Evolutionary conservation across 2,113 vertebrate genomes (phyloP).

Genomic region (Gasterosteus aculeatus): DNA sequence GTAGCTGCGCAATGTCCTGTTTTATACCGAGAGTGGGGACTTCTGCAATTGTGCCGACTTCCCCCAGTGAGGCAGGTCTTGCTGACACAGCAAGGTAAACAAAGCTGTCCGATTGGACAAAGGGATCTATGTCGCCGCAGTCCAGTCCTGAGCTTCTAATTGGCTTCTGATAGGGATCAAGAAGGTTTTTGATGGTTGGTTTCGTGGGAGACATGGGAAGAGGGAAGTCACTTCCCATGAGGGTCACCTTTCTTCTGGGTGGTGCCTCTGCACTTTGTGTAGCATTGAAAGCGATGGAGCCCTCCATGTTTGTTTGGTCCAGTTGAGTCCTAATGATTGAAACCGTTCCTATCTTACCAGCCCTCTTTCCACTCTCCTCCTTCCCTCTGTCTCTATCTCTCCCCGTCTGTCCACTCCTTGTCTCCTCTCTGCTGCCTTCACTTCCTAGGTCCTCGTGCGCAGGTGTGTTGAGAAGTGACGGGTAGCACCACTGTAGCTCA

Average conservation of each 20-base stretch:
- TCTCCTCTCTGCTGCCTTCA: conserved; percentile 8
- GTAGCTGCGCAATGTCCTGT: conserved; percentile 11
- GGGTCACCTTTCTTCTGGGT: conserved; percentile 61
- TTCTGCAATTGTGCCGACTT: conserved; percentile 26
- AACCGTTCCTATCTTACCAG: conserved; percentile 31
- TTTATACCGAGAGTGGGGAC: conserved; percentile 13
- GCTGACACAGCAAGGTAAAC: conserved; percentile 83
- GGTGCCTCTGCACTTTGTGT: conserved; percentile 32
- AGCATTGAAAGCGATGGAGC: not conserved
- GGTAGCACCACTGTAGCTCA: conserved; percentile 79
- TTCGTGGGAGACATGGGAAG: conserved; percentile 77
- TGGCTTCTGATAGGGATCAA: conserved; percentile 69
- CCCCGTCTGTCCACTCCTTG: not conserved
- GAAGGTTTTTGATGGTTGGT: conserved; percentile 58
- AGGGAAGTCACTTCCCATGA: conserved; percentile 66
- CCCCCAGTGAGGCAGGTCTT: conserved; percentile 51
- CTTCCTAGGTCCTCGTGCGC: conserved; percentile 35
- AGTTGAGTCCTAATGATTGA: conserved; percentile 25
- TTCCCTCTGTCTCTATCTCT: conserved; percentile 6
- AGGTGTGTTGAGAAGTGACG: conserved; percentile 66
- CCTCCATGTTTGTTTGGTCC: conserved; percentile 10
- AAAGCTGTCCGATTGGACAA: conserved; percentile 82
- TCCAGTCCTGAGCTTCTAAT: conserved; percentile 72
- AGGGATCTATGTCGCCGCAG: conserved; percentile 80
- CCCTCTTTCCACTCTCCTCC: conserved; percentile 9